These are phyloP conservation scores for Anoplius nigerrimus DNA, from an alignment of 2,888 invertebrate species.

Conservation along the genomic window DNA sequence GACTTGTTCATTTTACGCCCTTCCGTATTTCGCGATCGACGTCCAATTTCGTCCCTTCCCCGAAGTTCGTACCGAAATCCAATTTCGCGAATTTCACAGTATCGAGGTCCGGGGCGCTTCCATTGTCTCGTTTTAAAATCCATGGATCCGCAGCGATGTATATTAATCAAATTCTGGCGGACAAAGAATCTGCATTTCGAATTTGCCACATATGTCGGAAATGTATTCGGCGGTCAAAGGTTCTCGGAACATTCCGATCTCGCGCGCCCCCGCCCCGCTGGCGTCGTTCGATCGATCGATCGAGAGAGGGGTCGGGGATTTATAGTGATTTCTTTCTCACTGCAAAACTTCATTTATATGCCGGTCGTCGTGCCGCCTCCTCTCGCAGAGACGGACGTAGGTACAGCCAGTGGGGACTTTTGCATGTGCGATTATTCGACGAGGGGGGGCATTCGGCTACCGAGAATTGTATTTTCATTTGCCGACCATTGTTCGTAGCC, in stretches of 20 bases:
- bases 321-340: slow-evolving; percentile 33
- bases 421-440: slow-evolving; percentile 40
- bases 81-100: too few relatives aligned
- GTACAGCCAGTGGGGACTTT: slow-evolving; percentile 29
- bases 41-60: too few relatives aligned
- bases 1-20: too few relatives aligned
- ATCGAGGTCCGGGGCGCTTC: too few relatives aligned
- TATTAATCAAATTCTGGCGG: too few relatives aligned
- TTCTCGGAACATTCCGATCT: not conserved
- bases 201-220: too few relatives aligned
- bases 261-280: too few relatives aligned
- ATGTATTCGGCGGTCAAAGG: not conserved
- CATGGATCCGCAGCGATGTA: too few relatives aligned
- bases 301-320: slow-evolving; percentile 8
- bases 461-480: slow-evolving; percentile 53
- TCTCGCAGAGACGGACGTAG: slow-evolving; percentile 23
- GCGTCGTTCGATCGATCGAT: slow-evolving; percentile 11
- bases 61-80: too few relatives aligned
- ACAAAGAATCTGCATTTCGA: too few relatives aligned
- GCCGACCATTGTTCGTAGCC: slow-evolving; percentile 52
- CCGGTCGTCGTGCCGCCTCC: slow-evolving; percentile 16
- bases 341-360: slow-evolving; percentile 29
- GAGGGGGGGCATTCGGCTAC: slow-evolving; percentile 36
- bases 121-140: too few relatives aligned
- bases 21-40: too few relatives aligned